phyloP scores from a whole-genome alignment of 2,113 vertebrate species.

The Centrocercus urophasianus region DNA sequence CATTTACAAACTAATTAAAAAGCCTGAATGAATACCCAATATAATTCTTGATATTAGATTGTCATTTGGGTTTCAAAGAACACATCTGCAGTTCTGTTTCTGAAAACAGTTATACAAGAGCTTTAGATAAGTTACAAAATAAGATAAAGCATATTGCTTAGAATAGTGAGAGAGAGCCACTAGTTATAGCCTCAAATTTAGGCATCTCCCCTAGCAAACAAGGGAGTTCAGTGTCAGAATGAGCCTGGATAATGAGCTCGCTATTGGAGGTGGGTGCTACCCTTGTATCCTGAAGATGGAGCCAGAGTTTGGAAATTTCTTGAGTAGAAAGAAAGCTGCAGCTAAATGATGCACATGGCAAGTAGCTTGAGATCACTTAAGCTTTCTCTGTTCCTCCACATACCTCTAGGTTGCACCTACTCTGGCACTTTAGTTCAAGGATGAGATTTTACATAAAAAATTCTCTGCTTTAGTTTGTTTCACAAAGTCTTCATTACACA shows the following conservation, averaged over 20 bases:
- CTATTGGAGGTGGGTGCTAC: background rate
- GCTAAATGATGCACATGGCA: background rate
- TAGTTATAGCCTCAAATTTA: background rate
- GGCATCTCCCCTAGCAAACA: background rate
- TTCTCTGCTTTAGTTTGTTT: background rate
- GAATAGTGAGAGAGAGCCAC: background rate
- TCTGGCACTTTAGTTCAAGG: background rate
- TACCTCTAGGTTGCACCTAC: background rate
- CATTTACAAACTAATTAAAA: background rate
- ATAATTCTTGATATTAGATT: background rate
- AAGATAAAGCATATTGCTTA: background rate
- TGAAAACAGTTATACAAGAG: background rate
- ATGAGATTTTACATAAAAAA: background rate
- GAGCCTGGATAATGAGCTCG: background rate
- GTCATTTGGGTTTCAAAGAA: background rate
- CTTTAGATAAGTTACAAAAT: background rate
- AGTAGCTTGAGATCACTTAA: background rate
- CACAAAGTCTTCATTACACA: background rate
- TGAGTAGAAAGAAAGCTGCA: background rate
- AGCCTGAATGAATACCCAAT: background rate
- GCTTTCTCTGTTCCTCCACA: background rate
- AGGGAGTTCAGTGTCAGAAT: background rate
- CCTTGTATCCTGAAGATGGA: background rate
- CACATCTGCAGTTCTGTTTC: background rate
- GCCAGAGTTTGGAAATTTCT: background rate